Base-by-base conservation (phyloP, 2,113 vertebrate species). In the Hassar affinis region DNA sequence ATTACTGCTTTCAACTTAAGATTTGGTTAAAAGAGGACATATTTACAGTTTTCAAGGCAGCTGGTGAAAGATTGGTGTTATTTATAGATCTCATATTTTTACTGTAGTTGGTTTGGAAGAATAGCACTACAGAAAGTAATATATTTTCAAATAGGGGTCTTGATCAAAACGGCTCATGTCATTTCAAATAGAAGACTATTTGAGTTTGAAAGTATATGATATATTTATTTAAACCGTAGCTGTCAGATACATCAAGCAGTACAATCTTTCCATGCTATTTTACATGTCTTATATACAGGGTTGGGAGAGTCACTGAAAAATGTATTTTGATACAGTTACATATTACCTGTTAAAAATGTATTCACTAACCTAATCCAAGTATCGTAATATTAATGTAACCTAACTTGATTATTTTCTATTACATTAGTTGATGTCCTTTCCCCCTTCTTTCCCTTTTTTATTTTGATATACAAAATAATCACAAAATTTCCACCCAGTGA, bases 21-120 rank as follows among this genome's bases (percentile, higher is more conserved):
- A 61, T 61, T 79, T 59, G 61, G 45, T 57, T 42, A 79, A 61
- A 79, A 61, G 25, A 47, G 77, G 56, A 61, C 20, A 27, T 61
- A 45, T 79, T 57, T 79, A 61, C 56, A 61, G 35, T 45, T 78
- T 61, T 79, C 38, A 27, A 78, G 25, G 56, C 14, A 78, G 7
- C 56, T 78, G 56, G 12, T 61, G 56, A 59, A 12, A 42, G 30
- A 78, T 78, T 27, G 14, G 56, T 35, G 38, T 79, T 61, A 47
- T 79, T 78, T 78, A 75, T 56, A 61, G 1, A 2, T 30, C 56
- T 79, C 22, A 38, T 25, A 78, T 52, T 52, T 75, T 33, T 52
- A 33, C 17, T 75, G 9, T 75, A 27, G n/a, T 25, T 27, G 12
- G 47, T 54, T 52, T 33, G 47, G 12, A 75, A 52, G 38, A 71